These are phyloP conservation scores for Carposina sasakii DNA, from an alignment of 1,140 invertebrate species.

Conservation along the genomic window DNA sequence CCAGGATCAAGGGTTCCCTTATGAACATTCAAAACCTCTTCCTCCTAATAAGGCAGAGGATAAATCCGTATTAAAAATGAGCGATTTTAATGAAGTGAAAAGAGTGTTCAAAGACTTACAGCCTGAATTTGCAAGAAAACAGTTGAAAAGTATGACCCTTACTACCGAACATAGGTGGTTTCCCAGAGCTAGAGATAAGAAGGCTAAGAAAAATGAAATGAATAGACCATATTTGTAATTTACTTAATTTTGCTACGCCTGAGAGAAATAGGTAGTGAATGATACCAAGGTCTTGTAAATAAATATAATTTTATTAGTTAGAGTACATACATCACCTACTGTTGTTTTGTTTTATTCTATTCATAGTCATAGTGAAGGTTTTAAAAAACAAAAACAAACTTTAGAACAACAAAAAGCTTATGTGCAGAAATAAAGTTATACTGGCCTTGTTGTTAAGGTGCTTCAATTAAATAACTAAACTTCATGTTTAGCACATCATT, in stretches of 20 bases:
- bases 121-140: conserved; percentile 74
- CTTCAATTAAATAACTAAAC: too few species aligned
- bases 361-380: too few species aligned
- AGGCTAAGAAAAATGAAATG: conserved; percentile 77
- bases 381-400: too few species aligned
- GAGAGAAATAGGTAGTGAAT: too few species aligned
- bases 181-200: conserved; percentile 78
- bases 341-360: too few species aligned
- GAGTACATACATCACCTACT: conserved; percentile 23
- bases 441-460: too few species aligned
- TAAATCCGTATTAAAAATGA: conserved; percentile 77
- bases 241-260: too few species aligned
- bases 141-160: conserved; percentile 82
- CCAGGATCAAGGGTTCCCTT: conserved; percentile 86
- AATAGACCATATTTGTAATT: conserved; percentile 83
- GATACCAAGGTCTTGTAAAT: conserved; percentile 2
- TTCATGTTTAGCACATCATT: too few species aligned
- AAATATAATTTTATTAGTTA: conserved; percentile 15
- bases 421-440: too few species aligned
- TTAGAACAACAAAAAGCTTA: too few species aligned
- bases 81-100: conserved; percentile 74
- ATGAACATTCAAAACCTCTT: conserved; percentile 85
- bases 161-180: conserved; percentile 89
- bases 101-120: conserved; percentile 79
- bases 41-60: conserved; percentile 65